phyloP scores from a whole-genome alignment of 2,797 vertebrate species.

The Setipinna tenuifilis region DNA sequence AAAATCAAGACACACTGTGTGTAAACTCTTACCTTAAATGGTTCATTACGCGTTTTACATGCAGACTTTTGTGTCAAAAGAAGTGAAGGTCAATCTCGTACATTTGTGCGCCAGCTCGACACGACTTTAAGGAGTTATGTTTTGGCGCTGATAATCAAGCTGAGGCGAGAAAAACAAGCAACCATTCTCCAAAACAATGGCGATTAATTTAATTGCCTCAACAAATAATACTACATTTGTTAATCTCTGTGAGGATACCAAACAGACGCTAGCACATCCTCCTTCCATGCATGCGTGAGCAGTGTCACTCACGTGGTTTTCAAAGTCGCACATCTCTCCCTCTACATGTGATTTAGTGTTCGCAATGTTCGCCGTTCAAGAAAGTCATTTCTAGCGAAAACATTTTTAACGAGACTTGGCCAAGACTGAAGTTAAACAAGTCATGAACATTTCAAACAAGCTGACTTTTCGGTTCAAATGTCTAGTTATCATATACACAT shows the following conservation, averaged over 20 bases:
- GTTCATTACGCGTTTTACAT: too few species aligned
- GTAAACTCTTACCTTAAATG: too few species aligned
- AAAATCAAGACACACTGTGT: too few species aligned
- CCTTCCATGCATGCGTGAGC: background rate
- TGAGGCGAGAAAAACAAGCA: background rate
- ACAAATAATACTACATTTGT: background rate
- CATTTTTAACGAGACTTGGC: background rate
- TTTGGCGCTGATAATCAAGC: too few species aligned
- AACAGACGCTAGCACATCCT: background rate
- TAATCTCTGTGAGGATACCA: background rate
- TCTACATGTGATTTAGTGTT: background rate
- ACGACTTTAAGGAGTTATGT: too few species aligned
- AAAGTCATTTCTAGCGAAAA: background rate
- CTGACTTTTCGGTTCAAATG: background rate
- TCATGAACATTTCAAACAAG: background rate
- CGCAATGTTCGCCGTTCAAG: background rate
- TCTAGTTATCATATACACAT: background rate
- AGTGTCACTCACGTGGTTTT: conserved; percentile 5
- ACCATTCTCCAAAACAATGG: background rate
- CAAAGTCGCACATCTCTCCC: background rate
- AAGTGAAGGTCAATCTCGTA: too few species aligned
- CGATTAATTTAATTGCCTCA: too few species aligned
- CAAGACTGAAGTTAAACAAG: background rate
- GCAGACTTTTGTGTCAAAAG: too few species aligned
- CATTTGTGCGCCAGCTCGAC: too few species aligned